Percentiles rank a stretch among this genome's conserved stretches.
Evolutionary conservation across 2,888 invertebrate genomes (phyloP).

Genomic region (Cheiracanthium punctorium): DNA sequence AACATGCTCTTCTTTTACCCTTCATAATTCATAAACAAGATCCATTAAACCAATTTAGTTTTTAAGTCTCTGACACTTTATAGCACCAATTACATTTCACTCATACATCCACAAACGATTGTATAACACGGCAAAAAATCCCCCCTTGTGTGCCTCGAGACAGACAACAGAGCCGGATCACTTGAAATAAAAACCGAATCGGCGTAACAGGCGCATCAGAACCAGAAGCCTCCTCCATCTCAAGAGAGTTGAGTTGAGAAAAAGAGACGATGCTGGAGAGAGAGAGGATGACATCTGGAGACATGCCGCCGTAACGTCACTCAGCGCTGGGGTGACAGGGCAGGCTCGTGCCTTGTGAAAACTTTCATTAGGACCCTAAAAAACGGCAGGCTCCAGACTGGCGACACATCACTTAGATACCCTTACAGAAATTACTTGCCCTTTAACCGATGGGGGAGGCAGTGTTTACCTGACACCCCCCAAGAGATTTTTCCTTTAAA

Average conservation of each 20-base stretch:
- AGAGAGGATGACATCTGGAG: conserved; percentile 57
- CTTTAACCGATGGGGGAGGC: conserved; percentile 51
- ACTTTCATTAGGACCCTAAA: conserved; percentile 57
- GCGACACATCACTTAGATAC: conserved; percentile 65
- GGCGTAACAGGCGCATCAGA: conserved; percentile 1
- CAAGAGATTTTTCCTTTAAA: background rate
- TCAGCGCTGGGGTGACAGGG: conserved; percentile 33
- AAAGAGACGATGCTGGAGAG: background rate
- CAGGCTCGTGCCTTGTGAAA: conserved; percentile 52
- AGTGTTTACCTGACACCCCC: conserved; percentile 67
- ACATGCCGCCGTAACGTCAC: conserved; percentile 43
- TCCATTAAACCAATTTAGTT: conserved; percentile 3
- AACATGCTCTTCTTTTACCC: no score
- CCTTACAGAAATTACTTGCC: conserved; percentile 68
- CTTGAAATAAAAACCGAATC: conserved; percentile 10
- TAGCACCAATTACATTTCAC: background rate
- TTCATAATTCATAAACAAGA: background rate
- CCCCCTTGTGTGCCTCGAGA: background rate
- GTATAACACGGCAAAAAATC: background rate
- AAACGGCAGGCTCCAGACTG: conserved; percentile 64
- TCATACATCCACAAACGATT: background rate
- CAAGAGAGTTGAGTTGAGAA: background rate
- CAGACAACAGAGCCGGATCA: background rate
- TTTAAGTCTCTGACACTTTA: background rate
- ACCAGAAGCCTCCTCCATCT: background rate